phyloP scores from a whole-genome alignment of 2,113 vertebrate genomes.

The Gnathonemus longibarbis region DNA sequence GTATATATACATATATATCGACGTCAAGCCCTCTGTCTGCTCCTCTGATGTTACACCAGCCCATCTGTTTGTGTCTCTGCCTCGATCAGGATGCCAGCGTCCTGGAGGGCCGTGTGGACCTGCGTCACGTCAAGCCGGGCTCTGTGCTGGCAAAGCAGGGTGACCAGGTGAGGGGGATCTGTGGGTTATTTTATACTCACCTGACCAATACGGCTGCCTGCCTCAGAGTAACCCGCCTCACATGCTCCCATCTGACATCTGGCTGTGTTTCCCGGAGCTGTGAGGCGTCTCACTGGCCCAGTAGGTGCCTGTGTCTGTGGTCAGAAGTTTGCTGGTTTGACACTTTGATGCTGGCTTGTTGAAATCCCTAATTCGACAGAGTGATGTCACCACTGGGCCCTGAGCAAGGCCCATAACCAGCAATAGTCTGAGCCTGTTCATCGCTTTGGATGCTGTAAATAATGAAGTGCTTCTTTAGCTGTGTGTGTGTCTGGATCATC shows the following conservation, averaged over 20 bases:
- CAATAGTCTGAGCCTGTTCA: background rate
- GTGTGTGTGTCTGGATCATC: no score
- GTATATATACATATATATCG: background rate
- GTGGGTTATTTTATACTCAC: background rate
- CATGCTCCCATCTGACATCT: background rate
- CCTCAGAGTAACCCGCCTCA: background rate
- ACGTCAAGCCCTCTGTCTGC: background rate
- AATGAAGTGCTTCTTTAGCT: background rate
- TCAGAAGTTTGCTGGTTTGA: background rate
- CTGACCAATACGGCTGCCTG: background rate
- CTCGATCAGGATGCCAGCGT: constrained; percentile 64
- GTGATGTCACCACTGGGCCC: background rate
- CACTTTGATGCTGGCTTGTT: no score
- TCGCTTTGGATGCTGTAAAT: background rate
- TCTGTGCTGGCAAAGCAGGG: constrained; percentile 77
- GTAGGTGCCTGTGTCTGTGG: background rate
- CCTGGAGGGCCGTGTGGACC: constrained; percentile 73
- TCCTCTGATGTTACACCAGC: background rate
- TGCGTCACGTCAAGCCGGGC: constrained; percentile 81
- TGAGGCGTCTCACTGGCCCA: background rate
- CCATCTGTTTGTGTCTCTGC: background rate
- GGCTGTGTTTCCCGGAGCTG: background rate
- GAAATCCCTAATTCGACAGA: background rate
- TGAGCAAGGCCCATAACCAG: background rate
- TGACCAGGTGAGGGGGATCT: constrained; percentile 75